Conservation (phyloP, 2,113 vertebrate genomes). For the Takifugu flavidus region DNA sequence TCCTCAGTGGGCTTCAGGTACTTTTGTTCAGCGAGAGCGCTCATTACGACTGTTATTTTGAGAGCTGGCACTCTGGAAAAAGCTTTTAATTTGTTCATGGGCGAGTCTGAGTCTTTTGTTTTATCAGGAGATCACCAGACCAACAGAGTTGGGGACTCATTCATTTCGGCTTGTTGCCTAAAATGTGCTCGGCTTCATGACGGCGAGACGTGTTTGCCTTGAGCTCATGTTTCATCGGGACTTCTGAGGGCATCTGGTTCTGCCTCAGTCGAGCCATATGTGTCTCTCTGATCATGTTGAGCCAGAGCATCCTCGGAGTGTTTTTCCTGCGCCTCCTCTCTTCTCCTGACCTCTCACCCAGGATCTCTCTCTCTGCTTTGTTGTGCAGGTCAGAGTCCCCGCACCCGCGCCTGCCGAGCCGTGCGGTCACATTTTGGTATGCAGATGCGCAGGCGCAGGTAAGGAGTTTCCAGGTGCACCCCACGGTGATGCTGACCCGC, state of each 20-base stretch:
- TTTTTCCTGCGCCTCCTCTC: slow-evolving; percentile 61
- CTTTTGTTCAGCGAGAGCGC: slow-evolving; percentile 41
- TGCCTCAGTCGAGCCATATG: slow-evolving; percentile 56
- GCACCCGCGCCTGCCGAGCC: slow-evolving; percentile 47
- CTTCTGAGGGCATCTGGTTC: slow-evolving; percentile 58
- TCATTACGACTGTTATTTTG: slow-evolving; percentile 51
- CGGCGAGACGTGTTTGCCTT: slow-evolving; percentile 38
- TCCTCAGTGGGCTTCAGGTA: slow-evolving; percentile 54
- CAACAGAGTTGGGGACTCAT: slow-evolving; percentile 8
- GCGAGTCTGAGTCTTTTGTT: slow-evolving; percentile 14
- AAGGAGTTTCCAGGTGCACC: slow-evolving; percentile 66
- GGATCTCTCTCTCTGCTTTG: slow-evolving; percentile 61
- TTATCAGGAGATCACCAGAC: slow-evolving; percentile 17
- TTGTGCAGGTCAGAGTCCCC: slow-evolving; percentile 73
- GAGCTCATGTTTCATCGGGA: slow-evolving; percentile 45
- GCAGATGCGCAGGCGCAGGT: slow-evolving; percentile 70
- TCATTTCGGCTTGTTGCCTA: slow-evolving; percentile 8
- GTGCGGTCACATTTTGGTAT: slow-evolving; percentile 57
- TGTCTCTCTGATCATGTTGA: slow-evolving; percentile 63
- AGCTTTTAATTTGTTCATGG: slow-evolving; percentile 25
- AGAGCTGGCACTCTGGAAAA: slow-evolving; percentile 31
- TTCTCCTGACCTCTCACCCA: slow-evolving; percentile 67
- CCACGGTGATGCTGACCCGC: slow-evolving; percentile 55
- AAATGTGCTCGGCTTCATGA: slow-evolving; percentile 7
- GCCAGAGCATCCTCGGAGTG: slow-evolving; percentile 58